Percentiles rank a stretch among this genome's conserved stretches.
Evolutionary conservation across 2,888 invertebrate species (phyloP).

Genomic region (Trichogramma evanescens): DNA sequence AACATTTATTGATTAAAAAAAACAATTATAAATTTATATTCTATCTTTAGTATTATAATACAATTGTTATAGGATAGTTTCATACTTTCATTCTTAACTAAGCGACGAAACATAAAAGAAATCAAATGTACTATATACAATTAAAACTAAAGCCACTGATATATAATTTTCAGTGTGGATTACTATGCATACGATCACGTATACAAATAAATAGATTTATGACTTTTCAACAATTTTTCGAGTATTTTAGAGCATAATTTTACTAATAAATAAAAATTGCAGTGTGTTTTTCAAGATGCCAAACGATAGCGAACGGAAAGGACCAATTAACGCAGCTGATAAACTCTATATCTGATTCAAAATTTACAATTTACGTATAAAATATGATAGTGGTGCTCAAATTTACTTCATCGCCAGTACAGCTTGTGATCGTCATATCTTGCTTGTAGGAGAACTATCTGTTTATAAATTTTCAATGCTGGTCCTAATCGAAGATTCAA

Average conservation of each 20-base stretch:
- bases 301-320: background rate
- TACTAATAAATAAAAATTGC: background rate
- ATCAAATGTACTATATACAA: background rate
- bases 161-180: background rate
- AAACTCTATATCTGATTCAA: background rate
- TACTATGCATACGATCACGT: no score
- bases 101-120: background rate
- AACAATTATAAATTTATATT: background rate
- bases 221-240: no score
- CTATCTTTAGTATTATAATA: background rate
- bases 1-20: no score
- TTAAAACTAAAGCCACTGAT: background rate
- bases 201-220: no score
- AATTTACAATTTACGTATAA: conserved; percentile 2
- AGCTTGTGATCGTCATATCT: conserved; percentile 65
- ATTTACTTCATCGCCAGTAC: conserved; percentile 58
- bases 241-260: background rate
- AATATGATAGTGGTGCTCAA: background rate
- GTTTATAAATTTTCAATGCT: conserved; percentile 75
- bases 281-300: background rate
- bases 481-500: conserved; percentile 80
- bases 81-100: no score
- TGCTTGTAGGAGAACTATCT: conserved; percentile 75
- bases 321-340: background rate
- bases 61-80: no score